Conservation (phyloP, 2,888 invertebrate species). For the Nycteola revayana region DNA sequence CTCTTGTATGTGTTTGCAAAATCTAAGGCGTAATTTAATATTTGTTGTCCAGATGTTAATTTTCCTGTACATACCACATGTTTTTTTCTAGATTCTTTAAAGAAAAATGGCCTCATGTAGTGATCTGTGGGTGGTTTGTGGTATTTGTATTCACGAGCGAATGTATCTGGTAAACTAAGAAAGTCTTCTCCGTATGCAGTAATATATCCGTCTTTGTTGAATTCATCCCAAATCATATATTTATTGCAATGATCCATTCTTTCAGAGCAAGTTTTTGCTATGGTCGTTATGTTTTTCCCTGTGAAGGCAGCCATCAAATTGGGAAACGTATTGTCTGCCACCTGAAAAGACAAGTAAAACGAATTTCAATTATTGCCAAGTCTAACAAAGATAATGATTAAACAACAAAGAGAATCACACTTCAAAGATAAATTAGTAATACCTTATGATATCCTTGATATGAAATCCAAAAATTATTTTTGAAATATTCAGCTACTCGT, state of each 20-base stretch:
- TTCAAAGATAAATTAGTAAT: slow-evolving; percentile 15
- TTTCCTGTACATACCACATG: slow-evolving; percentile 64
- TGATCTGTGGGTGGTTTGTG: slow-evolving; percentile 89
- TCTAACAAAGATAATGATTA: no score
- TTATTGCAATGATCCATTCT: slow-evolving; percentile 85
- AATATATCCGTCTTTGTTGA: slow-evolving; percentile 85
- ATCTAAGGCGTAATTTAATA: slow-evolving; percentile 86
- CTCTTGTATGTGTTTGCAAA: slow-evolving; percentile 84
- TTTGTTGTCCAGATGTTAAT: slow-evolving; percentile 85
- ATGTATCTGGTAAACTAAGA: slow-evolving; percentile 85
- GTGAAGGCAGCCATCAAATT: slow-evolving; percentile 92
- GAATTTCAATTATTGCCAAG: no score
- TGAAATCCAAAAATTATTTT: slow-evolving; percentile 86
- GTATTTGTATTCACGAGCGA: slow-evolving; percentile 83
- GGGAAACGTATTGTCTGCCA: slow-evolving; percentile 95
- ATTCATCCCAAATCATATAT: slow-evolving; percentile 90
- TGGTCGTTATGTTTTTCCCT: slow-evolving; percentile 82
- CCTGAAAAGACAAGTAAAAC: slow-evolving; percentile 76
- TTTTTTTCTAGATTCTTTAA: slow-evolving; percentile 82
- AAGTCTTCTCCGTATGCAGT: slow-evolving; percentile 92
- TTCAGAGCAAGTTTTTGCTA: slow-evolving; percentile 73
- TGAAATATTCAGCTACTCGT: slow-evolving; percentile 85
- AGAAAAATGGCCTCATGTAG: slow-evolving; percentile 88
- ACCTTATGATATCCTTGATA: slow-evolving; percentile 88
- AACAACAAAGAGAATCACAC: no score